Base-by-base conservation (phyloP, 2,888 invertebrate species). In the Maniola hyperantus region DNA sequence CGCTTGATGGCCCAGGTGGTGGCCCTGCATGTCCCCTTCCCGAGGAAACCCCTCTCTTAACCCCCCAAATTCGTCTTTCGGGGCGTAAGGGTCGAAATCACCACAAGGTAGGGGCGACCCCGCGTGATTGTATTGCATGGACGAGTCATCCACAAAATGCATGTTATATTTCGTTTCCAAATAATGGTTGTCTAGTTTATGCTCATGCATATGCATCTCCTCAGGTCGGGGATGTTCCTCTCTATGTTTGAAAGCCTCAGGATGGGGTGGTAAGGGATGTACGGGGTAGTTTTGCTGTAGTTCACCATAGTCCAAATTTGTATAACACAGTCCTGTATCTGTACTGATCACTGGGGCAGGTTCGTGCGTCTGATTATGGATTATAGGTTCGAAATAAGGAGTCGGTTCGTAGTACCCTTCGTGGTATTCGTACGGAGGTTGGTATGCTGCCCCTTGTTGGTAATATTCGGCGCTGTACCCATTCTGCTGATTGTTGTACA, bases 271-370 rank as follows among this genome's bases (percentile, higher is more conserved):
- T 51, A 93, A 77, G 6, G 93, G 84, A 70, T 94, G 93, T 54
- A 94, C 88, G 39, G 93, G 94, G 67, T 93, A 93, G 69, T 86
- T 85, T 39, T 92, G 84, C 76, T 89, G 89, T 66, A 88, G 72
- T 69, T 93, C 79, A 5, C 94, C 94, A 78, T 97, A 97, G 85
- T 98, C 97, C 76, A 98, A 88, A 83, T 97, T 97, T 0, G 97
- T 97, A 84, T 98, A 98, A 84, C 97, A 97, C 68, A 98, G 92
- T 0, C 97, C 97, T 51, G 97, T 95, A 79, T 97, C 97, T 0
- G 97, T 96, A 79, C 96, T 97, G 74, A 97, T 97, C 55, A 97
- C 97, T 13, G 95, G 94, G 4, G 94, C 89, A 0, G 93, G 83
- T 62, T 90, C 89, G 64, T 85, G 88, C 64, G 89, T 78, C 65